Evolutionary conservation across 1,140 invertebrate genomes (phyloP).

Genomic region (Ostrea denselamellosa): DNA sequence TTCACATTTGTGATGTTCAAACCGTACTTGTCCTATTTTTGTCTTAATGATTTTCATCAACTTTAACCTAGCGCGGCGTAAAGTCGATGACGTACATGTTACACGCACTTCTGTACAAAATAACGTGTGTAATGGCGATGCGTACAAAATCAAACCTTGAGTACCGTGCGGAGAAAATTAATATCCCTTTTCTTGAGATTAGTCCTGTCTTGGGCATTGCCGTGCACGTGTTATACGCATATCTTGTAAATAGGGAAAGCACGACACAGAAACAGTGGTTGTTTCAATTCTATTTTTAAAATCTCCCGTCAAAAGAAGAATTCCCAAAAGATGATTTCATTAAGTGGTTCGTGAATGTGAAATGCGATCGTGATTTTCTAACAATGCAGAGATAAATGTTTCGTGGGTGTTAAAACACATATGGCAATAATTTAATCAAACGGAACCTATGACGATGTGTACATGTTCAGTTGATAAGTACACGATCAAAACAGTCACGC

Average conservation of each 20-base stretch:
- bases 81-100: no score
- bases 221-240: neutral
- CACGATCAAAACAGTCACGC: neutral
- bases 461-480: neutral
- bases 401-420: conserved; percentile 19
- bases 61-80: no score
- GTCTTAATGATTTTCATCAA: no score
- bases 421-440: neutral
- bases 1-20: neutral
- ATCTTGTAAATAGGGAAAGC: neutral
- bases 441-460: neutral
- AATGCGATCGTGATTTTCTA: neutral
- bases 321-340: neutral
- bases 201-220: neutral
- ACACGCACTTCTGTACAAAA: no score
- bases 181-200: neutral
- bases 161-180: no score
- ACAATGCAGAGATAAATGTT: neutral
- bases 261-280: neutral
- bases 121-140: no score
- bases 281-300: neutral
- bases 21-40: neutral
- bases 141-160: no score
- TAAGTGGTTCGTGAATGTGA: neutral
- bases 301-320: neutral